phyloP scores from a whole-genome alignment of 37 sponge, comb jelly and placozoan species.

The Hexactinellida sp. region DNA sequence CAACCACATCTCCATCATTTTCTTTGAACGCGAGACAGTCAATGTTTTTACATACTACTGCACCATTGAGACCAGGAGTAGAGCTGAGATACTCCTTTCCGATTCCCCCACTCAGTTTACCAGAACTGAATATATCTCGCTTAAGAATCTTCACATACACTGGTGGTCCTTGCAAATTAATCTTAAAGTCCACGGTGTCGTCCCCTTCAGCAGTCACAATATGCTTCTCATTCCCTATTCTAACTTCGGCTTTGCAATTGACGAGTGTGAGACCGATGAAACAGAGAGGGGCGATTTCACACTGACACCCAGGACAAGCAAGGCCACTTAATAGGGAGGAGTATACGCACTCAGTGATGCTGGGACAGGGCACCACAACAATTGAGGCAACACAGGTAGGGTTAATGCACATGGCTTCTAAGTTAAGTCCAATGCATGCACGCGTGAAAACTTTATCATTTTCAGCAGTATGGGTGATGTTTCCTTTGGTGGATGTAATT shows the following conservation, averaged over 20 bases:
- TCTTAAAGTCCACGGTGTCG: not conserved
- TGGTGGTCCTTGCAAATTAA: not conserved
- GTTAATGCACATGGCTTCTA: too few species aligned
- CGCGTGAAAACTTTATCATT: not conserved
- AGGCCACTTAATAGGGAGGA: not conserved
- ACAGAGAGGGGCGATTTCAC: not conserved
- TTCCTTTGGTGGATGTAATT: too few species aligned
- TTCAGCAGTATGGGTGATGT: too few species aligned
- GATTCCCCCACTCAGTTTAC: not conserved
- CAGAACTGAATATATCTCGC: not conserved
- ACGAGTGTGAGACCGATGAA: not conserved
- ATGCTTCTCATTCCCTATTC: not conserved
- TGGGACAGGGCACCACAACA: not conserved
- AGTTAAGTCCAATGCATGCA: too few species aligned
- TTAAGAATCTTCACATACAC: not conserved
- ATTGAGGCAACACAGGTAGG: not conserved
- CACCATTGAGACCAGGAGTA: not conserved
- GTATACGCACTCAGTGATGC: too few species aligned
- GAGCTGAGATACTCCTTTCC: not conserved
- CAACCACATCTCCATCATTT: too few species aligned
- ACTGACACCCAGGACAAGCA: not conserved
- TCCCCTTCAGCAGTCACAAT: not conserved
- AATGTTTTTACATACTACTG: not conserved
- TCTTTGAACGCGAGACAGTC: too few species aligned
- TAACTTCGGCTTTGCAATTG: not conserved